Base-by-base conservation (phyloP, 2,797 vertebrate genomes). In the Peromyscus eremicus region DNA sequence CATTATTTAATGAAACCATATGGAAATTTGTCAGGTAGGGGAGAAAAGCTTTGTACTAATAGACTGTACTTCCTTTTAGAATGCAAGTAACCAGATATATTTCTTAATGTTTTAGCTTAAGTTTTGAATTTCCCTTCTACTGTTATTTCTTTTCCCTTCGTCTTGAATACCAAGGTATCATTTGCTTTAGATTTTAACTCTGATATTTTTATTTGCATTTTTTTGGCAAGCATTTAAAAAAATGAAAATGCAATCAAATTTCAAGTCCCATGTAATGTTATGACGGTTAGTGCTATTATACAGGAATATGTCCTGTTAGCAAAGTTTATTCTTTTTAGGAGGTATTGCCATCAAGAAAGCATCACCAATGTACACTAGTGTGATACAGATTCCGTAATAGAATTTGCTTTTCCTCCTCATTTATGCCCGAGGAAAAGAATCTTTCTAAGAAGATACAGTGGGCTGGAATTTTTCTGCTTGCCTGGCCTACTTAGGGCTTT, bases 101-200 rank as follows among this genome's bases (percentile, higher is more conserved):
- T 52, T 52, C 49, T 52, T 52, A 82, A 27, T 70, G 57, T 75
- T 84, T 85, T 94, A 92, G 62, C 73, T 77, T 89, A 77, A 23
- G 17, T 34, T 82, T 86, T 85, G 70, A 77, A 43, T 87, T 91
- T 88, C 4, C 5, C 11, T 57, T 17, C 14, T 52, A 32, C 6
- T 57, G 16, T 17, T 89, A 5, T 52, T 79, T 32, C 84, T 16
- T 32, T 94, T 55, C 16, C 60, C 27, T 5, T 29, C 19, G 91
- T 32, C 75, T 83, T 37, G 37, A 94, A 40, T 91, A 70, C 5
- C 64, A 84, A 93, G 70, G 19, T 4, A 71, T 64, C 19, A 64
- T 6, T 87, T 94, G 34, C 43, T 82, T 95, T 80, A 82, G n/a
- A 68, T 88, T 91, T 96, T 88, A 57, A 82, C 37, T 97, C 14